Base-by-base conservation (phyloP, 2,797 vertebrate genomes). In the Bryconaethiops microstoma region DNA sequence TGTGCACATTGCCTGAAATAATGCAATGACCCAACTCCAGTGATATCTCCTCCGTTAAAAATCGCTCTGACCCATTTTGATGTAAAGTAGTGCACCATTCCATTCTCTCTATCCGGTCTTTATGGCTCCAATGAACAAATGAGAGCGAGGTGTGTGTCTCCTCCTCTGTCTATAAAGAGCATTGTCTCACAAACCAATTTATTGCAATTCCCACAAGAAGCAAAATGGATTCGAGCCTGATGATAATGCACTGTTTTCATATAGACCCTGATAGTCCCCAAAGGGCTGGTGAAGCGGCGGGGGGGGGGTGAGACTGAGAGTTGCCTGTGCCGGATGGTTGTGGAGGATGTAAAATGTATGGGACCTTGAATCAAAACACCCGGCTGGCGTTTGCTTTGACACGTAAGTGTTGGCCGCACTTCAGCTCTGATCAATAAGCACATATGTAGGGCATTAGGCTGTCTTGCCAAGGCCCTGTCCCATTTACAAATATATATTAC, bases 1-100 rank as follows among this genome's bases (percentile, higher is more conserved):
- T 89, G 76, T 86, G 89, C 85, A 87, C 89, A 90, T 91, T 87
- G 89, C 92, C 91, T 92, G 91, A 92, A 93, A 93, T 94, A 93
- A 93, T 94, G 91, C 87, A 89, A 84, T 93, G 94, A 94, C 94
- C 94, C 91, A 94, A 82, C 89, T 93, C 91, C 90, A 87, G 89
- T 90, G 92, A 83, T 88, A 88, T 84, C 86, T 90, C 87, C 81
- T 89, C 87, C 73, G 88, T 87, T 91, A 89, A 89, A 92, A 92
- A 92, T 91, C 83, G 88, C 88, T 88, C 86, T 94, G 92, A 92
- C 93, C 94, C 89, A 94, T 91, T 94, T 94, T 85, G 84, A 88
- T 85, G 81, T 88, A 90, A 94, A 93, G 88, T 93, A 93, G 92
- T 88, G 86, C 92, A 91, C 77, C 88, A 85, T 89, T 90, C 89